Conservation (phyloP, 92 coral and sea anemone genomes). For the Parazoanthus swiftii region DNA sequence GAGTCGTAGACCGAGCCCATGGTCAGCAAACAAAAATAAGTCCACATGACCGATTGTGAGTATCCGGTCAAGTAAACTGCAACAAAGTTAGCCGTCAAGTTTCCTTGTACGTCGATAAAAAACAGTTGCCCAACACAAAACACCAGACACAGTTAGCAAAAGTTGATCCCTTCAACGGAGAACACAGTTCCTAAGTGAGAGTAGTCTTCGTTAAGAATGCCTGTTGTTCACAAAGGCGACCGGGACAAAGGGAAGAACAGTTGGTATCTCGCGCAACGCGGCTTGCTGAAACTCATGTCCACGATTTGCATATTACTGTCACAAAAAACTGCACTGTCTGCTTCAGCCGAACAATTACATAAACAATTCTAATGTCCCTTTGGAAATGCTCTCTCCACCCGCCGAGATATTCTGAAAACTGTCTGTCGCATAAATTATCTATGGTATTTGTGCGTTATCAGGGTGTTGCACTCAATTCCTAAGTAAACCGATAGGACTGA, state of each 20-base stretch:
- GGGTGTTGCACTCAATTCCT: slow-evolving; percentile 19
- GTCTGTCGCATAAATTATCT: background rate
- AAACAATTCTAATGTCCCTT: background rate
- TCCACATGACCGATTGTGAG: slow-evolving; percentile 7
- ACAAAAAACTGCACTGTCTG: slow-evolving; percentile 7
- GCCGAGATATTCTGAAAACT: background rate
- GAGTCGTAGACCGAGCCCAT: background rate
- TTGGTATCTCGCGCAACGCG: slow-evolving; percentile 1
- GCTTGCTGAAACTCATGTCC: background rate
- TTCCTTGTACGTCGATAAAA: background rate
- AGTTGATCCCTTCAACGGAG: background rate
- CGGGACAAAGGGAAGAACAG: background rate
- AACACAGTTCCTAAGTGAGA: slow-evolving; percentile 26
- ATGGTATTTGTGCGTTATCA: background rate
- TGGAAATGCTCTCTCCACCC: background rate
- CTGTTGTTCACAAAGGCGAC: background rate
- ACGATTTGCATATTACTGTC: slow-evolving; percentile 37
- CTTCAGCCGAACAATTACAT: background rate
- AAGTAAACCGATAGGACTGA: slow-evolving; percentile 24
- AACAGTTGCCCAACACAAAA: background rate
- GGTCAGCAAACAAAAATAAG: background rate
- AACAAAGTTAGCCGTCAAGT: background rate
- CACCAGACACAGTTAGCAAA: background rate
- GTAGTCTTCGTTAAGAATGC: slow-evolving; percentile 25
- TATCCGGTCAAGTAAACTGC: background rate